Base-by-base conservation (phyloP, 1,140 invertebrate genomes). In the Drosophila gunungcola region DNA sequence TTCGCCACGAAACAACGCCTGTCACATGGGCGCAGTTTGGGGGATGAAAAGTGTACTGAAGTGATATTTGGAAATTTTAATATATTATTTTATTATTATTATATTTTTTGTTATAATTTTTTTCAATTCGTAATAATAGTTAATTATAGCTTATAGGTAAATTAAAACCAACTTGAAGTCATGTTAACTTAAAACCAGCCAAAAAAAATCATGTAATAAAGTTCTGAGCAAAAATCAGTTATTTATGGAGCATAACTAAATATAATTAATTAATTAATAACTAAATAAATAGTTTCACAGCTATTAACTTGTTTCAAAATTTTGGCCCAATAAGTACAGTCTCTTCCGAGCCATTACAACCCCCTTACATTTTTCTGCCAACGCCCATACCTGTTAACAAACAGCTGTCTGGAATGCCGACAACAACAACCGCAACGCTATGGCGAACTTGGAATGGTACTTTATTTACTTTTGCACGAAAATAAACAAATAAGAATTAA, bases 361-460 rank as follows among this genome's bases (percentile, higher is more conserved):
- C 11, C 45, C 29, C 13, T 11, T 11, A 2, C 10, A 6, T 11
- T 27, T 32, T 39, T 38, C 2, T 45, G 21, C 4, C 51, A 34
- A 70, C 67, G 67, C 36, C 63, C 16, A 2, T 70, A 49, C 3
- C 10, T 11, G 9, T 3, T 36, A 53, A 21, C 39, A 13, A 72
- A 60, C 67, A 72, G 69, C 69, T 73, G 69, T 45, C n/a, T 52
- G 54, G 12, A 41, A 73, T 73, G 68, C 69, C 69, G 69, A 73
- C 69, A 65, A 75, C 34, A 74, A 74, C 51, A 74, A 73, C 27
- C 54, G 41, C 75, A 41, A 62, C 67, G 68, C 62, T 48, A 89
- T 89, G 84, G 49, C 80, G 46, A 84, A 51, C 63, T 78, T 89
- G 54, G 85, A 89, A 61, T 89, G 84, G 84, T 90, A 69, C n/a